Conservation (phyloP, 2,888 invertebrate genomes). For the Spatulosminthurus flaviceps region DNA sequence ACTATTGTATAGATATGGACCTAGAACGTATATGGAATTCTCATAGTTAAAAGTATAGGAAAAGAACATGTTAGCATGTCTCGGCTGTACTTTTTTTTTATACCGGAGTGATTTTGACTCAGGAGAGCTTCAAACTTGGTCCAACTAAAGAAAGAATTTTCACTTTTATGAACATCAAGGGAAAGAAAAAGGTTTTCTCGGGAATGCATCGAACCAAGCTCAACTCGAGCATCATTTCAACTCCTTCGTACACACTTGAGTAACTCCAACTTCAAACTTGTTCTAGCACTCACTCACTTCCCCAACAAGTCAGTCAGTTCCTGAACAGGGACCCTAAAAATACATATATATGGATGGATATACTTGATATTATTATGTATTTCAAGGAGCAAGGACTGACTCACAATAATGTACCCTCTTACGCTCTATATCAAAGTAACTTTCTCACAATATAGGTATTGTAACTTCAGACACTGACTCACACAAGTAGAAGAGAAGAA, state of each 20-base stretch:
- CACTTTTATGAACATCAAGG: constrained; percentile 47
- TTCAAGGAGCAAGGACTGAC: too few relatives aligned
- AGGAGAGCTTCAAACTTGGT: constrained; percentile 23
- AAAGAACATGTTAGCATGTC: not conserved
- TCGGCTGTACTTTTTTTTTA: not conserved
- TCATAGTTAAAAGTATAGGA: too few relatives aligned
- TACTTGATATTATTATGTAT: too few relatives aligned
- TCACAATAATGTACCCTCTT: not conserved
- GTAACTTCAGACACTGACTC: too few relatives aligned
- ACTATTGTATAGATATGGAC: too few relatives aligned
- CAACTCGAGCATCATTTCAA: constrained; percentile 47
- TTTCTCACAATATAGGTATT: too few relatives aligned
- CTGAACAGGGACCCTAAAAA: not conserved
- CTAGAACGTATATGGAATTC: too few relatives aligned
- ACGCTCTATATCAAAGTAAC: too few relatives aligned
- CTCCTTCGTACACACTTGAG: constrained; percentile 44
- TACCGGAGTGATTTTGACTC: constrained; percentile 19
- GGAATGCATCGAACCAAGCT: constrained; percentile 44
- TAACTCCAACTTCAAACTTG: constrained; percentile 39
- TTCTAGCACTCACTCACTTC: constrained; percentile 16
- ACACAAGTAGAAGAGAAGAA: too few relatives aligned
- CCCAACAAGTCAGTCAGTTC: not conserved
- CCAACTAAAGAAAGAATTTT: constrained; percentile 31
- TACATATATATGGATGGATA: not conserved
- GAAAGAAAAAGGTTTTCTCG: constrained; percentile 47